Base-by-base conservation (phyloP, 2,113 vertebrate species). In the Chroicocephalus ridibundus region DNA sequence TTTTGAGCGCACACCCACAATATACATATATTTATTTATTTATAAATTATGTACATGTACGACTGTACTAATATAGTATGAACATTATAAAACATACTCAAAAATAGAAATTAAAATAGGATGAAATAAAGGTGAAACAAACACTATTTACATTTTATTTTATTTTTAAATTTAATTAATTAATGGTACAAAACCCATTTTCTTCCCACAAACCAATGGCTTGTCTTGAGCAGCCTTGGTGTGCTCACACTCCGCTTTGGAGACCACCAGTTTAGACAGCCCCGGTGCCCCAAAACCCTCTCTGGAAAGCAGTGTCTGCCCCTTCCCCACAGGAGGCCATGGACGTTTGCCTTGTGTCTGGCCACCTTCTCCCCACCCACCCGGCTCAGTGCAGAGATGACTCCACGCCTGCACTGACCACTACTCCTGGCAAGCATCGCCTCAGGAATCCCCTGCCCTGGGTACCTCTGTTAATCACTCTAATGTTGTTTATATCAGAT, bases 1-100 rank as follows among this genome's bases (percentile, higher is more conserved):
- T 40, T 74, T 34, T 74, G 36, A 89, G 36, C 46, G 36, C 0
- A 0, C 4, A 1, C 2, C 1, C 1, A 11, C 29, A 13, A 2
- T 15, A 46, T 8, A 57, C 18, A 11, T 32, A 4, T 34, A 55
- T 58, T 17, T 71, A 75, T 42, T 65, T 82, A 65, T 49, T 4
- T 46, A 29, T 34, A 64, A 80, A 47, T 55, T 55, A 55, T 18
- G 49, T n/a, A 36, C 26, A 29, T 44, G 4, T 61, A 52, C 1
- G 1, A 87, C 15, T 83, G 11, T 77, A 72, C 5, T 22, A 51
- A 46, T 29, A 42, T 12, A 49, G 15, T 46, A 42, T 7, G 14
- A 82, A n/a, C 17, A 25, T 52, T 57, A 58, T 22, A 46, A 77
- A 82, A 54, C 6, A 40, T 11, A 24, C 6, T 42, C 14, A 83